phyloP scores from a whole-genome alignment of 2,797 vertebrate species.

The Ctenosaura bakeri region DNA sequence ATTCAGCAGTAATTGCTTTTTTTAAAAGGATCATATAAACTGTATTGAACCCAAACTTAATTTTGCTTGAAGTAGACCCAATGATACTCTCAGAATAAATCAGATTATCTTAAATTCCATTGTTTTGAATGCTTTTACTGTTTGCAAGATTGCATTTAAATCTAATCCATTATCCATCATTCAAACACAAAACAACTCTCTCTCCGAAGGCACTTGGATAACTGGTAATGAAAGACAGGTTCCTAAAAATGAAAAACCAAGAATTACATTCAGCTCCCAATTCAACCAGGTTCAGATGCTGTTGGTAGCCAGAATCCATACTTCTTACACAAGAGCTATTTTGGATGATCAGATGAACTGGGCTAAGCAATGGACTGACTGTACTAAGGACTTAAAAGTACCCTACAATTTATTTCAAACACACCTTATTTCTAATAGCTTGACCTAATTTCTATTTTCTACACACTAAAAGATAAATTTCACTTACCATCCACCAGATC shows the following conservation, averaged over 20 bases:
- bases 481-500: constrained; percentile 92
- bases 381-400: background rate
- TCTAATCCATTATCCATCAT: background rate
- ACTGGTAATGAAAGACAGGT: background rate
- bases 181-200: background rate
- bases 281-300: background rate
- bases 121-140: background rate
- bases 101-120: background rate
- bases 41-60: background rate
- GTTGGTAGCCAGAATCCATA: background rate
- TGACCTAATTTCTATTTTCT: background rate
- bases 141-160: background rate
- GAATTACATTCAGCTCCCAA: background rate
- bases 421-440: background rate
- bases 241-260: background rate
- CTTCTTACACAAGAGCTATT: background rate
- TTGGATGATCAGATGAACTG: background rate
- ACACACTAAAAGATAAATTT: background rate
- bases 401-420: background rate
- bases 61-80: no score
- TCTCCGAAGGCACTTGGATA: background rate
- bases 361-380: background rate
- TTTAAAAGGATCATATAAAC: background rate
- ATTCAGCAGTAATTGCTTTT: background rate
- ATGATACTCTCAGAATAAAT: background rate